Evolutionary conservation across 2,888 invertebrate species (phyloP).

Genomic region (Drosophila affinis): DNA sequence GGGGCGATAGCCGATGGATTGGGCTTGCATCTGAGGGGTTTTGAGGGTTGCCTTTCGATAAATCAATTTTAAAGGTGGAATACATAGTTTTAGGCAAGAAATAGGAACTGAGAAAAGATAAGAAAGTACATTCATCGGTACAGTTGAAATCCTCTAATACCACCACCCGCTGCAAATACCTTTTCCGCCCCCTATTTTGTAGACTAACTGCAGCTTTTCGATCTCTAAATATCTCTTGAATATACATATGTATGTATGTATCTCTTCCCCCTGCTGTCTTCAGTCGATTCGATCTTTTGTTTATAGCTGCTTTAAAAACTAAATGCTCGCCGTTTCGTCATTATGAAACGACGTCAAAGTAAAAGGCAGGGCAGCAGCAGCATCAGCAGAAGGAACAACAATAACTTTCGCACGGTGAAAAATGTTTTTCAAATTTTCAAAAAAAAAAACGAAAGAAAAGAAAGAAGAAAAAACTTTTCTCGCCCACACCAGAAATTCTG

Average conservation of each 20-base stretch:
- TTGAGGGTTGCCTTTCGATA: not conserved
- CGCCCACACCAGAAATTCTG: slow-evolving; percentile 69
- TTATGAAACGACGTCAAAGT: slow-evolving; percentile 71
- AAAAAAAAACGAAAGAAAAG: not conserved
- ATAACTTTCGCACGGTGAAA: slow-evolving; percentile 66
- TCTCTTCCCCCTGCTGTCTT: slow-evolving; percentile 38
- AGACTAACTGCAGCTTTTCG: slow-evolving; percentile 22
- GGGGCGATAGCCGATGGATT: not conserved
- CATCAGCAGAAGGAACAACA: slow-evolving; percentile 3
- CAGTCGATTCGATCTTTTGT: slow-evolving; percentile 48
- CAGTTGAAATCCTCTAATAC: not conserved
- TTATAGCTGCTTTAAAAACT: slow-evolving; percentile 60
- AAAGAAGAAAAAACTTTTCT: slow-evolving; percentile 33
- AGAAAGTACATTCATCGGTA: too few species aligned
- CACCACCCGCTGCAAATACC: slow-evolving; percentile 6
- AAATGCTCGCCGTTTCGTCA: slow-evolving; percentile 66
- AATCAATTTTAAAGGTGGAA: too few species aligned
- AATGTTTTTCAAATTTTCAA: slow-evolving; percentile 67
- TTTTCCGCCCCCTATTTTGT: not conserved
- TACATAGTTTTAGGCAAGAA: too few species aligned
- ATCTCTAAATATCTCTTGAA: slow-evolving; percentile 29
- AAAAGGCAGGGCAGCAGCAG: slow-evolving; percentile 34
- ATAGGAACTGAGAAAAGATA: too few species aligned
- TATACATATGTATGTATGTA: not conserved
- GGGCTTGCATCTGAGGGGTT: not conserved